Percentiles rank a stretch among this genome's conserved stretches.
Conservation (phyloP, 2,888 invertebrate genomes). For the Nesidiocoris tenuis region DNA sequence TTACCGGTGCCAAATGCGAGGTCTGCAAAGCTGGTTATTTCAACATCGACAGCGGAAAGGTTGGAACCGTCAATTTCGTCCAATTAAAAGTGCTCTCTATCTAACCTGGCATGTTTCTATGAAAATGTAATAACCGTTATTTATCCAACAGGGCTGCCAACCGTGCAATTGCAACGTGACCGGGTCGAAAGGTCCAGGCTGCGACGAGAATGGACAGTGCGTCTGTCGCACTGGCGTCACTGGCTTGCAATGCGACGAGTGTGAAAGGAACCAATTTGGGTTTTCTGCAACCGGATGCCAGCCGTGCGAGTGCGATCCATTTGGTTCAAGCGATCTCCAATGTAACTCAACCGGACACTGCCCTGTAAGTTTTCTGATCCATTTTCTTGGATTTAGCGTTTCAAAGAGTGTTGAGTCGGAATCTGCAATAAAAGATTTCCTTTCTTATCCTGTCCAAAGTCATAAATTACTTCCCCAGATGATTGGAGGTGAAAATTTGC, state of each 20-base stretch:
- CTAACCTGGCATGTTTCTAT: background rate
- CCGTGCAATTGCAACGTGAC: slow-evolving; percentile 85
- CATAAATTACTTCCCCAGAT: too few species aligned
- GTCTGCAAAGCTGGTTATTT: slow-evolving; percentile 82
- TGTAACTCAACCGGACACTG: slow-evolving; percentile 88
- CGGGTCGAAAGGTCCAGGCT: slow-evolving; percentile 70
- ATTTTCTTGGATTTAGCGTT: too few species aligned
- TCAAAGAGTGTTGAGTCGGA: too few species aligned
- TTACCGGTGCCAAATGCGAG: slow-evolving; percentile 79
- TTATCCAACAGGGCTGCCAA: slow-evolving; percentile 67
- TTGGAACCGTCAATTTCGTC: slow-evolving; percentile 49
- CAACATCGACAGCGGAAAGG: slow-evolving; percentile 74
- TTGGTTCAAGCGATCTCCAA: slow-evolving; percentile 84
- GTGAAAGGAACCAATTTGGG: slow-evolving; percentile 71
- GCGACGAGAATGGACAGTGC: slow-evolving; percentile 86
- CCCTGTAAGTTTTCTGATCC: slow-evolving; percentile 62
- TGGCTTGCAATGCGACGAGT: slow-evolving; percentile 62
- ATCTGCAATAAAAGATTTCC: too few species aligned
- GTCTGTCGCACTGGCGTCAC: slow-evolving; percentile 83
- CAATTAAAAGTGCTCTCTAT: background rate
- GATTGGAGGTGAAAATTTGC: too few species aligned
- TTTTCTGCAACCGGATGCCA: slow-evolving; percentile 78
- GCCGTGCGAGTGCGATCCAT: slow-evolving; percentile 83
- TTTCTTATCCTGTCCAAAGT: too few species aligned
- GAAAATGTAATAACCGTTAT: background rate